Evolutionary conservation across 30 jellyfish, hydroid and myxozoan species (phyloP), one percentile per base, ranked within the genome.

Genomic region (Morbakka virulenta): DNA sequence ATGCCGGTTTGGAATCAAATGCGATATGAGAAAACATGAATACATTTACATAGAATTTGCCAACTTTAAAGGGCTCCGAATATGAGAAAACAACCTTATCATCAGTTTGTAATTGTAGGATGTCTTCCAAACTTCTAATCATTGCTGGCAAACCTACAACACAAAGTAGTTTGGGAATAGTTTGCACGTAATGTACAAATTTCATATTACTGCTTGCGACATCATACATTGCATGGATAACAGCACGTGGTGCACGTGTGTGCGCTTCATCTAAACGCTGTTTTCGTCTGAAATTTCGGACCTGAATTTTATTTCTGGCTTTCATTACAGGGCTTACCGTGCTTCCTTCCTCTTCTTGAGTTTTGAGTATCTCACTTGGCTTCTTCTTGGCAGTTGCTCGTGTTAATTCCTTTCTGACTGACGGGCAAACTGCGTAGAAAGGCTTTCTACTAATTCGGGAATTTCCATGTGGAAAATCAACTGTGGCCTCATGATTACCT

Each of bases 401-500:
- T 4, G 95, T 94, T 57, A 89, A 76, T 53, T 81, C 97, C 69
- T 62, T 75, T 69, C 97, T 95, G 35, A 89, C 97, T 35, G 97
- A 89, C 30, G 97, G 97, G 27, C 95, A 94, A 28, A 82, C 84
- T 6, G 97, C 95, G 64, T 33, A 74, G 92, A 81, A 89, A 34
- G 97, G 95, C 36, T 67, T 28, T 22, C 31, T 63, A 1, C 92
- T 72, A 41, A 79, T 81, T 82, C 77, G 81, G n/a, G 97, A 78
- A 69, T 89, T 89, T 33, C 97, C 97, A 63, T 89, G 97, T 52
- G 97, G 97, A 71, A 81, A 89, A 77, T 89, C 97, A 49, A 89
- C 86, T 92, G 82, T 89, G 64, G 82, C 84, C 0, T 94, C 65
- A 28, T 74, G 91, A 35, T 89, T 94, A 2, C 97, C 97, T 35